A percentile compares a stretch with the other conserved stretches of the same genome.
Conservation (phyloP, 2,113 vertebrate genomes). For the Lophius piscatorius region DNA sequence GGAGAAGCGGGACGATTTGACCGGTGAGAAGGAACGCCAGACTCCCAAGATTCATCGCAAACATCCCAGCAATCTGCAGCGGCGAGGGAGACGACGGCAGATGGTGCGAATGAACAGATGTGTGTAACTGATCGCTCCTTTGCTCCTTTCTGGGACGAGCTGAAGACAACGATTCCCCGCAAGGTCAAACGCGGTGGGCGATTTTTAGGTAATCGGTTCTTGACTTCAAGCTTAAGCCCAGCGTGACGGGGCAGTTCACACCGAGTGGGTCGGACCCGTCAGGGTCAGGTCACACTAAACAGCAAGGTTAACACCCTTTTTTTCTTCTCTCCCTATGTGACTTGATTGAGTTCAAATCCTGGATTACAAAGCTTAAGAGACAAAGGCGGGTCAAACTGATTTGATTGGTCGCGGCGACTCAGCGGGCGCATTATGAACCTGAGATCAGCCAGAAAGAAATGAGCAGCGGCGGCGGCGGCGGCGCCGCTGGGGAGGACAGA, state of each 20-base stretch:
- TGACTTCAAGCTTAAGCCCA: neutral
- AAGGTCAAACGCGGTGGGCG: neutral
- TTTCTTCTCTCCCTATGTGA: neutral
- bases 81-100: conserved; percentile 6
- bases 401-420: conserved; percentile 29
- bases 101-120: conserved; percentile 39
- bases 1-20: neutral
- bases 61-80: conserved; percentile 24
- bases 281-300: neutral
- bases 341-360: conserved; percentile 52
- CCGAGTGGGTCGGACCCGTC: neutral
- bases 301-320: conserved; percentile 23
- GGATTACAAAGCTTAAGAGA: conserved; percentile 58
- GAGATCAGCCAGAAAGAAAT: conserved; percentile 19
- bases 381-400: conserved; percentile 49
- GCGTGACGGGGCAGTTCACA: neutral
- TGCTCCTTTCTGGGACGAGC: neutral
- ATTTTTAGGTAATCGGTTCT: neutral
- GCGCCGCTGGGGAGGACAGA: conserved; percentile 14
- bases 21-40: neutral
- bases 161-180: neutral
- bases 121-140: conserved; percentile 17
- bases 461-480: conserved; percentile 20
- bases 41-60: conserved; percentile 26
- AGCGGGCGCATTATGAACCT: conserved; percentile 18